These are phyloP conservation scores for Tamandua tetradactyla DNA, from an alignment of 2,797 vertebrate genomes.

Conservation along the genomic window DNA sequence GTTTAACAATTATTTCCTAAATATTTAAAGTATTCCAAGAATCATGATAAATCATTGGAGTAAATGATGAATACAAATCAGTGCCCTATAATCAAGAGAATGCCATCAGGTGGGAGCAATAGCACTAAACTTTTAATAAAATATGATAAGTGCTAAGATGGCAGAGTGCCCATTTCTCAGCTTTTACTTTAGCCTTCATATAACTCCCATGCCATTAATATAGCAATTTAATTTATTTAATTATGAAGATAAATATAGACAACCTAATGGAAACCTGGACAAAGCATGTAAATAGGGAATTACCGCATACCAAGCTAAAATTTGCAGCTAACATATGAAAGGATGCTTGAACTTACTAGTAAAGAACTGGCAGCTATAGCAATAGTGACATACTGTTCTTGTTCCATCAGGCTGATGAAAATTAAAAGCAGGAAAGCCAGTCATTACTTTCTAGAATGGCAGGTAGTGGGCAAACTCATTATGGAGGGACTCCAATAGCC, in stretches of 20 bases:
- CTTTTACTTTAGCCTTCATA: not conserved
- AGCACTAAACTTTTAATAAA: not conserved
- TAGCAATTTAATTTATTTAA: conserved; percentile 35
- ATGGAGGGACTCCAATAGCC: not conserved
- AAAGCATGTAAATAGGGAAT: not conserved
- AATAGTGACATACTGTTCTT: not conserved
- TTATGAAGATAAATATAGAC: conserved; percentile 23
- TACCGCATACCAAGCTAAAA: not conserved
- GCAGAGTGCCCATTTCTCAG: not conserved
- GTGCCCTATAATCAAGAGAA: not conserved
- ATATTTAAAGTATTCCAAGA: not conserved
- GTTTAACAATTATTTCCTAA: not conserved
- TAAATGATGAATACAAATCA: conserved; percentile 36
- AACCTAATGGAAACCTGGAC: not conserved
- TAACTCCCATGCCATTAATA: not conserved
- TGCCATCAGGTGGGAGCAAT: not conserved
- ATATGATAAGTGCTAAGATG: conserved; percentile 6
- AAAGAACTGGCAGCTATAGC: not conserved
- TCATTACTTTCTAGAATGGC: not conserved
- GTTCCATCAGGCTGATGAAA: not conserved
- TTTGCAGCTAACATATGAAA: not conserved
- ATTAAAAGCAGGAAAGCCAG: not conserved
- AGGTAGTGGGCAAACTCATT: not conserved
- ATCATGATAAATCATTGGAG: conserved; percentile 21
- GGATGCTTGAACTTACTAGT: not conserved